These are phyloP conservation scores for Siniperca scherzeri DNA, from an alignment of 2,797 vertebrate species.

Conservation along the genomic window DNA sequence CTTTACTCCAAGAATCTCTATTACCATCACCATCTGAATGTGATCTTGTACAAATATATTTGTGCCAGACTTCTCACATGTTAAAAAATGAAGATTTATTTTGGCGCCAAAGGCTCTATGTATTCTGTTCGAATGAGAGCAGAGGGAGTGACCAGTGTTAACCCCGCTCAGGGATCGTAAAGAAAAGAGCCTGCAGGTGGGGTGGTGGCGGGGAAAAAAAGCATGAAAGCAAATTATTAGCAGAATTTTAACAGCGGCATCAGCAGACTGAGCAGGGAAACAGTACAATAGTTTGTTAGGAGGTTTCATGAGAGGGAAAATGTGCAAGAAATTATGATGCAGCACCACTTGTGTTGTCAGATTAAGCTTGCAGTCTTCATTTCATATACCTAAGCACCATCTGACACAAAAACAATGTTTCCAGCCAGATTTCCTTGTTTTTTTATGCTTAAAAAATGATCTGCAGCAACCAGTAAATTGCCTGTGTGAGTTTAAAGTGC, in stretches of 20 bases:
- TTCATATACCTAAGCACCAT: not conserved
- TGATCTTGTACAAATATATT: constrained; percentile 27
- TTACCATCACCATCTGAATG: constrained; percentile 9
- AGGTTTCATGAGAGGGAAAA: not conserved
- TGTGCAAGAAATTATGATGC: constrained; percentile 9
- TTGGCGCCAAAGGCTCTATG: constrained; percentile 29
- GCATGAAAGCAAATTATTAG: constrained; percentile 38
- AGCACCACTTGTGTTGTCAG: constrained; percentile 1
- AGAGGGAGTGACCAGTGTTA: constrained; percentile 57
- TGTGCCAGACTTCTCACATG: constrained; percentile 30
- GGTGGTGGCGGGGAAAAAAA: constrained; percentile 15
- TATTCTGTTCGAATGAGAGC: constrained; percentile 53
- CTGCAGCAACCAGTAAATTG: constrained; percentile 25
- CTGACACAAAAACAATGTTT: constrained; percentile 10
- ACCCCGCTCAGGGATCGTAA: constrained; percentile 45
- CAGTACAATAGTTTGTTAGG: not conserved
- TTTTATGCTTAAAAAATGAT: constrained; percentile 13
- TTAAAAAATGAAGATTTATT: constrained; percentile 23
- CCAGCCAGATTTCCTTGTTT: constrained; percentile 1
- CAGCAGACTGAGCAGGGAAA: constrained; percentile 3
- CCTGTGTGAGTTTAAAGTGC: constrained; percentile 37
- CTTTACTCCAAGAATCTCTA: constrained; percentile 5
- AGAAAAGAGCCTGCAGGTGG: constrained; percentile 62
- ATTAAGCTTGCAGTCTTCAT: not conserved
- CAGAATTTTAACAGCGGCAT: constrained; percentile 12